A percentile compares a stretch with the other conserved stretches of the same genome.
These are phyloP conservation scores for Siniperca knerii DNA, from an alignment of 2,113 vertebrate species.

Conservation along the genomic window DNA sequence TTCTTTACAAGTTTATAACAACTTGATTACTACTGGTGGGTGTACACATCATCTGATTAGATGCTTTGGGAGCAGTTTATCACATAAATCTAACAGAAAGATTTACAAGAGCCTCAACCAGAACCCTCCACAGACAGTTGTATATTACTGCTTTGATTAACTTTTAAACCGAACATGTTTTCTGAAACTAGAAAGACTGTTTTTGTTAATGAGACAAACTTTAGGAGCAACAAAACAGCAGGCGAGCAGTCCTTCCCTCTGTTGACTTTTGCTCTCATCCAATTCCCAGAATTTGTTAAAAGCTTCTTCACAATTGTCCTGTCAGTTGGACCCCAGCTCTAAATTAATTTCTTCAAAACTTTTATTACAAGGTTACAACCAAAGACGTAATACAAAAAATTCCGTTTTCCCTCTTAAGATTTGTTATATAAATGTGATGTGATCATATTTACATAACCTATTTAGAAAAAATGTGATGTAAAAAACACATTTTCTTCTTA, in stretches of 20 bases:
- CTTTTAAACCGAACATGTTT: slow-evolving; percentile 33
- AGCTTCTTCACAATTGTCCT: background rate
- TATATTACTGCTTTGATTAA: slow-evolving; percentile 25
- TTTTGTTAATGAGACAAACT: slow-evolving; percentile 20
- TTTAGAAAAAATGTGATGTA: too few relatives aligned
- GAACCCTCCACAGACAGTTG: background rate
- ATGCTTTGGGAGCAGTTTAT: background rate
- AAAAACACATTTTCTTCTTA: too few relatives aligned
- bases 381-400: too few relatives aligned
- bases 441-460: background rate
- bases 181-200: background rate
- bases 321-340: background rate
- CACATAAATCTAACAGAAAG: slow-evolving; percentile 9
- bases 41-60: slow-evolving; percentile 22
- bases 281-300: background rate
- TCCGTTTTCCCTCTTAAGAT: background rate
- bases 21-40: slow-evolving; percentile 1
- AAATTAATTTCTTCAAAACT: background rate
- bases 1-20: background rate
- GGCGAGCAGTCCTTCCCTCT: background rate
- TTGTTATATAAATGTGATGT: background rate
- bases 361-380: too few relatives aligned
- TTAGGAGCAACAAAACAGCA: slow-evolving; percentile 9
- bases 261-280: slow-evolving; percentile 24
- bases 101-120: background rate